Percentiles rank a stretch among this genome's conserved stretches.
phyloP scores from a whole-genome alignment of 2,888 invertebrate species.

The Xanthorhoe spadicearia region DNA sequence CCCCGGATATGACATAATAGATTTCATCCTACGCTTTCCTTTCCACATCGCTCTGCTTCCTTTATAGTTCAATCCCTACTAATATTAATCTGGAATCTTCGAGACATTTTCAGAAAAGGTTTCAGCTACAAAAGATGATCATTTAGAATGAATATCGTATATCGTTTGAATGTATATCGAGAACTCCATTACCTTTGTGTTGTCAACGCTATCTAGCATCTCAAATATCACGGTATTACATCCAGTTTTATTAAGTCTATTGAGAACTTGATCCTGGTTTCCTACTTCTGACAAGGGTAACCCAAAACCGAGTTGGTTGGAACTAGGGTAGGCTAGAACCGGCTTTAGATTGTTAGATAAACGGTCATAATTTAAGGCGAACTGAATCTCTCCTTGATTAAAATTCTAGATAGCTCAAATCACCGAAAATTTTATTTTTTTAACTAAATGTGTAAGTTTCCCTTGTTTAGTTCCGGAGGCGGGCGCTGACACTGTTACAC shows the following conservation, averaged over 20 bases:
- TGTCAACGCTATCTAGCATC: conserved; percentile 13
- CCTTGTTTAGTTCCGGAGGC: no score
- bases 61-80: not conserved
- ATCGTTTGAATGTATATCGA: not conserved
- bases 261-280: conserved; percentile 30
- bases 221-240: conserved; percentile 22
- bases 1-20: no score
- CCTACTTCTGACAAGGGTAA: conserved; percentile 35
- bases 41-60: not conserved
- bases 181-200: conserved; percentile 17
- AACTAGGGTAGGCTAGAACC: not conserved
- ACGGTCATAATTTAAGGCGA: not conserved
- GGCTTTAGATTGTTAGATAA: not conserved
- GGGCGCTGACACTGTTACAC: no score
- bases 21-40: no score
- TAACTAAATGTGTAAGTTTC: no score
- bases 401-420: no score
- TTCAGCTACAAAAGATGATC: conserved; percentile 9
- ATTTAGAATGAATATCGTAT: conserved; percentile 14
- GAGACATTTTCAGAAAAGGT: conserved; percentile 6
- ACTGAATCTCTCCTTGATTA: no score
- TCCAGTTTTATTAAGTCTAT: conserved; percentile 26
- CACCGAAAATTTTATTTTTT: no score
- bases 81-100: not conserved
- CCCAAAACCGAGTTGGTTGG: conserved; percentile 1